Percentiles rank a stretch among this genome's conserved stretches.
phyloP scores from a whole-genome alignment of 2,113 vertebrate genomes.

The Scalopus aquaticus region DNA sequence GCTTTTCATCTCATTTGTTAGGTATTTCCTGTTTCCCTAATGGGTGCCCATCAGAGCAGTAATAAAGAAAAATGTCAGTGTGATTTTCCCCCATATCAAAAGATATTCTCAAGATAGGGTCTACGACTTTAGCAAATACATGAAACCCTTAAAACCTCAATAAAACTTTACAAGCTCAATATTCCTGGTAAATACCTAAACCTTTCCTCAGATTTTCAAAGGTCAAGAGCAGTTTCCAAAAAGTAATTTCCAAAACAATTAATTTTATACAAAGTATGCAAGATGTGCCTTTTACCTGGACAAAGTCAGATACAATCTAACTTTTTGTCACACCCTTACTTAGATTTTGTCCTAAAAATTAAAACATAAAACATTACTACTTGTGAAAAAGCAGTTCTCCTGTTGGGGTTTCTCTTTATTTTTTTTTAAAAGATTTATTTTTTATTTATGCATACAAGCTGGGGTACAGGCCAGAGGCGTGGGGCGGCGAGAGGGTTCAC shows the following conservation, averaged over 20 bases:
- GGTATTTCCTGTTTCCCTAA: background rate
- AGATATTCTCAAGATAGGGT: background rate
- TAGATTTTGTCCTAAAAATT: conserved; percentile 29
- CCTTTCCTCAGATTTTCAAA: conserved; percentile 24
- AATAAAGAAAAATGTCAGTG: conserved; percentile 3
- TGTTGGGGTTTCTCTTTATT: background rate
- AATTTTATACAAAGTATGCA: conserved; percentile 8
- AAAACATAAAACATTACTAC: background rate
- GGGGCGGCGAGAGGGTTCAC: no score
- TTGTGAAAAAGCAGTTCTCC: background rate
- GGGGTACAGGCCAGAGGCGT: no score
- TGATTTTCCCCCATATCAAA: background rate
- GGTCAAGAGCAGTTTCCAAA: conserved; percentile 23
- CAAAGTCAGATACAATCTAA: background rate
- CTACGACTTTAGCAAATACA: background rate
- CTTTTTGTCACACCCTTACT: background rate
- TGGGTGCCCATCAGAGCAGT: background rate
- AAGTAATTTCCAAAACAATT: background rate
- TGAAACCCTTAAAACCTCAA: conserved; percentile 5
- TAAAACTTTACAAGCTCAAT: conserved; percentile 17
- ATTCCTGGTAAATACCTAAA: background rate
- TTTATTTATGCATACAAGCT: no score
- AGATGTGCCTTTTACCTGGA: background rate
- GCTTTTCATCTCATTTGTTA: background rate
- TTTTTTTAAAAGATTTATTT: no score